Evolutionary conservation across 2,797 vertebrate genomes (phyloP).

Genomic region (Picus viridis): DNA sequence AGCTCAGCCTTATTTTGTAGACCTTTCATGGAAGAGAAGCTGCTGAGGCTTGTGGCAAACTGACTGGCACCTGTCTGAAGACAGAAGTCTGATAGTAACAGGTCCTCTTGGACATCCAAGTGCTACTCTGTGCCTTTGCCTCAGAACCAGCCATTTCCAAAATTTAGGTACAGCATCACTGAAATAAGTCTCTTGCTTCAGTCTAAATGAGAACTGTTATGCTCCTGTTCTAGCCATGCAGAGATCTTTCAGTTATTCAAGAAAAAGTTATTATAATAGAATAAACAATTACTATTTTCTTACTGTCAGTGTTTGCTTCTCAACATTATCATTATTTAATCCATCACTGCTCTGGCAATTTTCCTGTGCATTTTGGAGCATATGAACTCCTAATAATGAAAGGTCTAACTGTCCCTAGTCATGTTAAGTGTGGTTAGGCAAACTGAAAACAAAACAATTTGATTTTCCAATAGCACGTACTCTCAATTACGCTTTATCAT

Average conservation of each 20-base stretch:
- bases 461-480: conserved; percentile 53
- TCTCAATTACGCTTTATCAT: conserved; percentile 56
- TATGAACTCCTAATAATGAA: conserved; percentile 66
- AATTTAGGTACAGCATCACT: neutral
- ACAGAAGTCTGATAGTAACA: neutral
- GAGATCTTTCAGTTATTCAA: neutral
- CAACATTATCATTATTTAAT: conserved; percentile 62
- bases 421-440: conserved; percentile 59
- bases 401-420: conserved; percentile 60
- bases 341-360: neutral
- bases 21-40: neutral
- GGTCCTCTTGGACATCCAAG: neutral
- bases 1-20: neutral
- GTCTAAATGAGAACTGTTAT: neutral
- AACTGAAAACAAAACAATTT: conserved; percentile 60
- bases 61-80: neutral
- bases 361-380: conserved; percentile 51
- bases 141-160: neutral
- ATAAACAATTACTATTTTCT: conserved; percentile 40
- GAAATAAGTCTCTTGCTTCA: neutral
- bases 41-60: neutral
- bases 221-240: neutral
- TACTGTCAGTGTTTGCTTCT: conserved; percentile 46
- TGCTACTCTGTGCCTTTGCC: neutral
- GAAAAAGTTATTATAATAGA: neutral